Base-by-base conservation (phyloP, 2,113 vertebrate species). In the Brachyhypopomus occidentalis region DNA sequence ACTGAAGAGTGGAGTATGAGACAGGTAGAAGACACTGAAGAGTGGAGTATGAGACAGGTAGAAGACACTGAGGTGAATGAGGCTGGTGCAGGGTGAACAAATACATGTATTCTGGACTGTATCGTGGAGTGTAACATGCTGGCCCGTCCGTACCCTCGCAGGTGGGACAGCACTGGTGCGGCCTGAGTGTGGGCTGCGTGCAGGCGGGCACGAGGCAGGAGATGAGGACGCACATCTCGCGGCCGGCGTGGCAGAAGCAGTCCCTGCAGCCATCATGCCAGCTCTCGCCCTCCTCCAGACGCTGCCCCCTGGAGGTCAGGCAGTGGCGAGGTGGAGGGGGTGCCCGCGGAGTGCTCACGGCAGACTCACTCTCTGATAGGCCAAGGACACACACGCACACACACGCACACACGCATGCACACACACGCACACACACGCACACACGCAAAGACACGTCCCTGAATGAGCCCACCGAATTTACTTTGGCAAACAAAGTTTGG, bases 241-340 rank as follows among this genome's bases (percentile, higher is more conserved):
- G 88, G 6, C 92, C 93, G 0, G 85, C 86, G 38, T 93, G 90
- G 85, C 94, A 95, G 88, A 90, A 94, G 82, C 94, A 95, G 87
- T 95, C 93, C 0, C 94, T 88, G 14, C 94, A 94, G 69, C 94
- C 94, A 0, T 95, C 94, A 5, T 95, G 94, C 94, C 94, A 95
- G 82, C 89, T 82, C 30, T 93, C 88, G 0, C 92, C 93, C 34
- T 94, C 93, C 83, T 94, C 85, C 19, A 93, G 91, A 0, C 82
- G 89, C 9, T 84, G 90, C 0, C 93, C 93, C 1, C 86, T 91
- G 3, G 91, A 89, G 14, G 92, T 93, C 70, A 93, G 87, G 86
- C 94, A 95, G 74, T 87, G 86, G 62, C 79, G 86, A 73, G 88
- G 85, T 6, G 60, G 87, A 7, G 86, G 78, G 0, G 80, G 63